Conservation (phyloP, 2,113 vertebrate species). For the Archocentrus centrarchus region DNA sequence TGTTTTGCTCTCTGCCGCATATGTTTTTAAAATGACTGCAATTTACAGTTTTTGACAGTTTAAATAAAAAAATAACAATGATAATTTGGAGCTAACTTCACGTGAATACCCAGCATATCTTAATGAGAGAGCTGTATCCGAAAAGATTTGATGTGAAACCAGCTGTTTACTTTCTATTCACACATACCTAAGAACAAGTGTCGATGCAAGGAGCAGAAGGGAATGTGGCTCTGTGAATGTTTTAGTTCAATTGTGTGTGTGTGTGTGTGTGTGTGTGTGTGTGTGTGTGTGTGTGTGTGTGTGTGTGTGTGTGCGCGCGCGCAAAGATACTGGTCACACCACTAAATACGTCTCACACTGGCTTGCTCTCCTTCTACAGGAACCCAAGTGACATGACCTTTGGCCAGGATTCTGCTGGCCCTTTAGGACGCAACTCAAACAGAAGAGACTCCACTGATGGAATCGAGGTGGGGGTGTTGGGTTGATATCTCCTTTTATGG, state of each 20-base stretch:
- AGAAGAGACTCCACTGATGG: slow-evolving; percentile 84
- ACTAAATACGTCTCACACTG: slow-evolving; percentile 72
- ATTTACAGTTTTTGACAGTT: not conserved
- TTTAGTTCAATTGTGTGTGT: not conserved
- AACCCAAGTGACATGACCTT: slow-evolving; percentile 86
- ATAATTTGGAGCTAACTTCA: not conserved
- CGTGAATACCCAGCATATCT: not conserved
- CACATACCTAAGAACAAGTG: not conserved
- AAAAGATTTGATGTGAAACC: not conserved
- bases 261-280: not conserved
- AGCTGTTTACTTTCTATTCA: not conserved
- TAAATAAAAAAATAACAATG: not conserved
- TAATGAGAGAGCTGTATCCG: not conserved
- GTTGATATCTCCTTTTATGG: slow-evolving; percentile 62
- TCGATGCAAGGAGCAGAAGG: no score
- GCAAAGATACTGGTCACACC: not conserved
- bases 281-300: not conserved
- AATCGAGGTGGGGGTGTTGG: slow-evolving; percentile 74
- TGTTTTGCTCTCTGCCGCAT: not conserved
- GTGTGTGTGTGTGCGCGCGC: not conserved
- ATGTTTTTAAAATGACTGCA: not conserved
- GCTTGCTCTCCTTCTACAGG: slow-evolving; percentile 52
- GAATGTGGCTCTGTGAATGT: not conserved
- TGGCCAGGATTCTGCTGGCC: slow-evolving; percentile 89
- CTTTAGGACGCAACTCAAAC: slow-evolving; percentile 94